phyloP scores from a whole-genome alignment of 2,797 vertebrate species.

The Rhodeus uyekii region DNA sequence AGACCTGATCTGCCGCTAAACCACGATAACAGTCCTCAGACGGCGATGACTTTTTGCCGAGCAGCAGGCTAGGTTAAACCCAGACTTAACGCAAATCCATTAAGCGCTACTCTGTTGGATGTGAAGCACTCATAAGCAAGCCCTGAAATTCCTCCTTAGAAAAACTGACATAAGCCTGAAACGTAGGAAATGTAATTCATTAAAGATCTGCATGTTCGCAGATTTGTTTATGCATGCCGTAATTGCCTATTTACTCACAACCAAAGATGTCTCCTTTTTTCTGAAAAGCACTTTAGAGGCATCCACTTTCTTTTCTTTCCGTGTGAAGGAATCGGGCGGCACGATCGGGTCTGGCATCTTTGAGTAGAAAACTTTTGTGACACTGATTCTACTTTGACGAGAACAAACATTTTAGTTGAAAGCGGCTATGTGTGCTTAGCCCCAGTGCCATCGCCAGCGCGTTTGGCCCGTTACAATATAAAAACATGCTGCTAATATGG shows the following conservation, averaged over 20 bases:
- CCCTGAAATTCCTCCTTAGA: conserved; percentile 34
- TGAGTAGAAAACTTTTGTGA: conserved; percentile 49
- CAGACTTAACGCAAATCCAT: conserved; percentile 44
- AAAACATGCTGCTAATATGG: conserved; percentile 76
- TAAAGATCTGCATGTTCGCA: conserved; percentile 44
- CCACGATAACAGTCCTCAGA: conserved; percentile 41
- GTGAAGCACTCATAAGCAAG: conserved; percentile 39
- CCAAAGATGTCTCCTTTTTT: conserved; percentile 33
- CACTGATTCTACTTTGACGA: conserved; percentile 49
- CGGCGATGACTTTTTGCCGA: conserved; percentile 38
- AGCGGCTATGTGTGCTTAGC: conserved; percentile 32
- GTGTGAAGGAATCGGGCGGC: conserved; percentile 9
- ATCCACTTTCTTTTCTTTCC: conserved; percentile 24
- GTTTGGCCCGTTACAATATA: conserved; percentile 75
- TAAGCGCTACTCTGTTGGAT: conserved; percentile 35
- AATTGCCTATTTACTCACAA: conserved; percentile 43
- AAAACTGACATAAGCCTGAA: conserved; percentile 41
- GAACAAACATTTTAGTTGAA: conserved; percentile 37
- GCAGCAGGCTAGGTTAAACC: conserved; percentile 47
- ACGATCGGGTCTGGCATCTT: conserved; percentile 29
- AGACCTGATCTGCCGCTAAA: conserved; percentile 49
- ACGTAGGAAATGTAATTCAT: conserved; percentile 47
- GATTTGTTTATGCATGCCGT: conserved; percentile 39
- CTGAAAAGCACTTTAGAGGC: conserved; percentile 9
- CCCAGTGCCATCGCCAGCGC: conserved; percentile 18